A percentile compares a stretch with the other conserved stretches of the same genome.
phyloP scores from a whole-genome alignment of 2,888 invertebrate genomes.

The Parnassius mnemosyne region DNA sequence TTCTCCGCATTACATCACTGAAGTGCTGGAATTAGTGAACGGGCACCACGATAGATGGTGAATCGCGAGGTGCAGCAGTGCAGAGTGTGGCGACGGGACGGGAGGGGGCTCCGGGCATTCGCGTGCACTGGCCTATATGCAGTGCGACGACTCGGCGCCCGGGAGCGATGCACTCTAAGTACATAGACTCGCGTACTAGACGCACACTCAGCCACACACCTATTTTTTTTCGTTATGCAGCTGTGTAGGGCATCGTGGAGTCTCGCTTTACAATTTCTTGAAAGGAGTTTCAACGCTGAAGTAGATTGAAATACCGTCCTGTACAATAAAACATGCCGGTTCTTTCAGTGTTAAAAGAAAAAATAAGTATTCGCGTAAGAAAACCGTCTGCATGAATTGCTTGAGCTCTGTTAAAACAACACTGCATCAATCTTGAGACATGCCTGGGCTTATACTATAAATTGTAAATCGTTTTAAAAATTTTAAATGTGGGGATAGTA shows the following conservation, averaged over 20 bases:
- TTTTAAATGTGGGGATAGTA: too few relatives aligned
- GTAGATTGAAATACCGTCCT: conserved; percentile 56
- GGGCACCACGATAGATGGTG: conserved; percentile 75
- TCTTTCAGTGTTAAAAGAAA: conserved; percentile 21
- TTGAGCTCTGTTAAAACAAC: neutral
- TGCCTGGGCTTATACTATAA: too few relatives aligned
- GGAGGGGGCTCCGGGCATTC: conserved; percentile 63
- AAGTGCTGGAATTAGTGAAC: conserved; percentile 63
- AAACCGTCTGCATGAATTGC: conserved; percentile 12
- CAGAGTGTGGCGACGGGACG: conserved; percentile 27
- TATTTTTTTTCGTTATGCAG: conserved; percentile 63
- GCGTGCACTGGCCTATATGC: conserved; percentile 81
- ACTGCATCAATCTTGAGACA: too few relatives aligned
- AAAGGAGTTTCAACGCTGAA: conserved; percentile 62
- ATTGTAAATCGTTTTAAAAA: too few relatives aligned
- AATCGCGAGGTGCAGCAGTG: conserved; percentile 61
- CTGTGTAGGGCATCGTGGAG: conserved; percentile 59
- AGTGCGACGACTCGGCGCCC: conserved; percentile 79
- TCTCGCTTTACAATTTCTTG: conserved; percentile 62
- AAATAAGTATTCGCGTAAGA: conserved; percentile 15
- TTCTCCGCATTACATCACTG: conserved; percentile 62
- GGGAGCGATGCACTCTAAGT: conserved; percentile 79
- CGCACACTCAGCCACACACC: conserved; percentile 69
- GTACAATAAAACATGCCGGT: conserved; percentile 30
- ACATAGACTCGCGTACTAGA: conserved; percentile 71